phyloP scores from a whole-genome alignment of 2,888 invertebrate genomes.

The Dusona sp. region DNA sequence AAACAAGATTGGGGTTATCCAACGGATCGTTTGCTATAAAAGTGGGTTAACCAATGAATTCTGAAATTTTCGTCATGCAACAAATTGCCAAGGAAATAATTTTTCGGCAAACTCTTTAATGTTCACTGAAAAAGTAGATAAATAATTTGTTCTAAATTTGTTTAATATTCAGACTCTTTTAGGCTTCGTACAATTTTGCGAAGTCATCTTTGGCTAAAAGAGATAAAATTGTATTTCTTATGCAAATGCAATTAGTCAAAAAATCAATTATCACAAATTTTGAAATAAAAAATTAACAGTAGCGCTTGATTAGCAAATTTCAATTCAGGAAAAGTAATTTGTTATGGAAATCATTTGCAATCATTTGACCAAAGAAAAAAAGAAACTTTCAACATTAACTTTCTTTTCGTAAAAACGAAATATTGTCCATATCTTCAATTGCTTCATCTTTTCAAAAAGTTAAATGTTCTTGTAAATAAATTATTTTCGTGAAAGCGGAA shows the following conservation, averaged over 20 bases:
- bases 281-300: too few species aligned
- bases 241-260: too few species aligned
- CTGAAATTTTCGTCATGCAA: not conserved
- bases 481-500: not conserved
- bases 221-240: not conserved
- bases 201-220: not conserved
- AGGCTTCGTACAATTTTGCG: not conserved
- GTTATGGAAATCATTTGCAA: too few species aligned
- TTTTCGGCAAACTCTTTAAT: not conserved
- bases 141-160: not conserved
- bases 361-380: too few species aligned
- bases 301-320: not conserved
- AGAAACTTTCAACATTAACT: not conserved
- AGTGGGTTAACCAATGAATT: not conserved
- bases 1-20: conserved; percentile 85
- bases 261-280: too few species aligned
- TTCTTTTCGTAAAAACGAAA: not conserved
- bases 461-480: not conserved
- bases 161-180: not conserved
- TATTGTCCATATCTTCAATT: not conserved
- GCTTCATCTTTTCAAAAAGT: not conserved
- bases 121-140: not conserved
- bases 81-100: not conserved
- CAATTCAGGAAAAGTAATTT: not conserved
- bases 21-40: conserved; percentile 51